Evolutionary conservation across 2,797 vertebrate genomes (phyloP).

Genomic region (Labroides dimidiatus): DNA sequence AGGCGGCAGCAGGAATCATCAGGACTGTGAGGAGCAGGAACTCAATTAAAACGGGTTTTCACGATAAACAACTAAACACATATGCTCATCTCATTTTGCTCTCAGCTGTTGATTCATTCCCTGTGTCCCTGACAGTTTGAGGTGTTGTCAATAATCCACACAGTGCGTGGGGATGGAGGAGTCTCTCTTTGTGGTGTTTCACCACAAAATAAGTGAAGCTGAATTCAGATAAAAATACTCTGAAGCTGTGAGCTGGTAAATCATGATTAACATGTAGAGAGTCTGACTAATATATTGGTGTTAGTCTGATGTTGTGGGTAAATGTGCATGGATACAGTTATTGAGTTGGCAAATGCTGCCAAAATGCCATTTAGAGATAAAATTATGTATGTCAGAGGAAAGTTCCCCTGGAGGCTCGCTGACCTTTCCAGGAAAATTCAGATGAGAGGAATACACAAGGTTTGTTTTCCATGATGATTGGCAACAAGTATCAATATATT

Average conservation of each 20-base stretch:
- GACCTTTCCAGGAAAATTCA: constrained; percentile 53
- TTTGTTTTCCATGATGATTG: background rate
- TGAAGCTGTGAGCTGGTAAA: background rate
- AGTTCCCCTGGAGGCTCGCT: constrained; percentile 8
- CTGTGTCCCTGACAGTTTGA: constrained; percentile 35
- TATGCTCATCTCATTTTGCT: constrained; percentile 46
- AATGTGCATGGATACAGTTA: constrained; percentile 7
- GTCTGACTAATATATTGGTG: background rate
- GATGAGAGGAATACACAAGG: constrained; percentile 28
- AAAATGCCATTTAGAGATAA: constrained; percentile 40
- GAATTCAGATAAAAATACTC: constrained; percentile 4
- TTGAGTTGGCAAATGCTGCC: constrained; percentile 12
- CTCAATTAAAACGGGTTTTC: constrained; percentile 59
- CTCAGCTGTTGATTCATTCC: constrained; percentile 23
- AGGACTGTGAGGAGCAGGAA: constrained; percentile 47
- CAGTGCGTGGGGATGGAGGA: background rate
- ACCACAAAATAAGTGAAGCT: background rate
- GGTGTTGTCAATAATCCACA: constrained; percentile 5
- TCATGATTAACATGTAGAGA: background rate
- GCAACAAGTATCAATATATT: background rate
- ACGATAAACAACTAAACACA: constrained; percentile 59
- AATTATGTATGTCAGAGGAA: constrained; percentile 37
- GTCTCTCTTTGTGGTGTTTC: background rate
- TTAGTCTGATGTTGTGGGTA: background rate
- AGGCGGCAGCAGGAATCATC: constrained; percentile 52